Evolutionary conservation across 2,888 invertebrate genomes (phyloP).

Genomic region (Lasioglossum leucozonium): DNA sequence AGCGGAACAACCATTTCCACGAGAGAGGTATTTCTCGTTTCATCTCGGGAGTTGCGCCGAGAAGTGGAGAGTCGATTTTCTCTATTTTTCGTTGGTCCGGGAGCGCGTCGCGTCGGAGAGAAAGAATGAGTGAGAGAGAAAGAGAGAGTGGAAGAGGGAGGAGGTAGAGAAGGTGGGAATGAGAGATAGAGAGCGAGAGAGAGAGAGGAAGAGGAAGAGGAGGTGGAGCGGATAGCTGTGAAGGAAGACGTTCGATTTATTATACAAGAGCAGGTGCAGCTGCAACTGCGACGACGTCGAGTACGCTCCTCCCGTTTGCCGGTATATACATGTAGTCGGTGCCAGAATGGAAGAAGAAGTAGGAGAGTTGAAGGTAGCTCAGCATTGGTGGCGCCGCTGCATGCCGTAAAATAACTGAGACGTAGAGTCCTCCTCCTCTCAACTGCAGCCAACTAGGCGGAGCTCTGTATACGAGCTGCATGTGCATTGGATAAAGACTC

Average conservation of each 20-base stretch:
- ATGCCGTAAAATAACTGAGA: constrained; percentile 75
- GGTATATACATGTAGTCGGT: constrained; percentile 48
- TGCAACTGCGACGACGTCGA: constrained; percentile 70
- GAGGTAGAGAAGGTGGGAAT: not conserved
- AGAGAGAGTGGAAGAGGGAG: not conserved
- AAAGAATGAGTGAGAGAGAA: not conserved
- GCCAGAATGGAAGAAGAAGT: constrained; percentile 68
- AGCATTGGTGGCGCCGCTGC: constrained; percentile 66
- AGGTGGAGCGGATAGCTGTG: constrained; percentile 23
- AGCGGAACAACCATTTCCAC: not conserved
- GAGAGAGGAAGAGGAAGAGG: not conserved
- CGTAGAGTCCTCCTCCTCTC: constrained; percentile 71
- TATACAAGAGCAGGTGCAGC: constrained; percentile 62
- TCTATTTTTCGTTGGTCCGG: not conserved
- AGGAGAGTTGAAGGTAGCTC: constrained; percentile 66
- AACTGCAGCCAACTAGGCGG: constrained; percentile 71
- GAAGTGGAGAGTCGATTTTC: not conserved
- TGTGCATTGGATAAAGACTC: constrained; percentile 69
- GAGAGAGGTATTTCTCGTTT: constrained; percentile 28
- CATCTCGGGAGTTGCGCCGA: constrained; percentile 9
- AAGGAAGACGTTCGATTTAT: constrained; percentile 60
- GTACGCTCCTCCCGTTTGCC: constrained; percentile 66
- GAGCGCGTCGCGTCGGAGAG: no score
- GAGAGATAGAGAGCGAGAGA: not conserved
- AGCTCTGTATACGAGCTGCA: constrained; percentile 71